phyloP scores from a whole-genome alignment of 2,113 vertebrate genomes.

The Pelusios castaneus region DNA sequence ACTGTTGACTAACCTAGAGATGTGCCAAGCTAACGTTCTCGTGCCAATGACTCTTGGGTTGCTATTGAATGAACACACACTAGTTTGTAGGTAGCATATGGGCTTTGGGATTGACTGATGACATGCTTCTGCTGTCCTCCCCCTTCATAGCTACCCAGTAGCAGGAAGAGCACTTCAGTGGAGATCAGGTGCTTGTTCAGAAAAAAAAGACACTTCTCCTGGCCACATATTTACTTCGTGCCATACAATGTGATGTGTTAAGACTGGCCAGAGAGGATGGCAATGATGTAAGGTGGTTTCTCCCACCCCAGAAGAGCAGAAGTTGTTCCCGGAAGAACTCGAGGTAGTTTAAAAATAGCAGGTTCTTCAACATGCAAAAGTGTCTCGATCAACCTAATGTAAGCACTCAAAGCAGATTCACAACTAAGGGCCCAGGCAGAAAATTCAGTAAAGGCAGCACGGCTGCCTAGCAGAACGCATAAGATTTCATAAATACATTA shows the following conservation, averaged over 20 bases:
- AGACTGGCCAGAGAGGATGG: constrained; percentile 34
- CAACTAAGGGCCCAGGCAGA: background rate
- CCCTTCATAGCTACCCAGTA: background rate
- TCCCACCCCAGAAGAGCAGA: background rate
- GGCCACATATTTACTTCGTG: accelerated
- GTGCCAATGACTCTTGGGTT: accelerated
- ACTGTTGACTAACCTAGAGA: accelerated
- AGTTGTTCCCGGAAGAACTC: constrained; percentile 31
- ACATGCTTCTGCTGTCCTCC: background rate
- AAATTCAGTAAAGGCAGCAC: background rate
- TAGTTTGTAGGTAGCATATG: background rate
- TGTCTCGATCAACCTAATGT: background rate
- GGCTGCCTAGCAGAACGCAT: background rate
- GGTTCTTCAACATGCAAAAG: background rate
- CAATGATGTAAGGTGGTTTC: background rate
- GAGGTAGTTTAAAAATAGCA: constrained; percentile 49
- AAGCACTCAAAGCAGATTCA: background rate
- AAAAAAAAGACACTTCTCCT: background rate
- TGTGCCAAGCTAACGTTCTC: background rate
- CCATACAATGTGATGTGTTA: background rate
- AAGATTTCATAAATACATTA: background rate
- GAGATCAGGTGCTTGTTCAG: background rate
- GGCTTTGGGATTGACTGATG: background rate
- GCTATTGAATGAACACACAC: accelerated
- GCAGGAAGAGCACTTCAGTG: background rate